Conservation (phyloP, 2,797 vertebrate genomes). For the Enteromius unitaeniatus region DNA sequence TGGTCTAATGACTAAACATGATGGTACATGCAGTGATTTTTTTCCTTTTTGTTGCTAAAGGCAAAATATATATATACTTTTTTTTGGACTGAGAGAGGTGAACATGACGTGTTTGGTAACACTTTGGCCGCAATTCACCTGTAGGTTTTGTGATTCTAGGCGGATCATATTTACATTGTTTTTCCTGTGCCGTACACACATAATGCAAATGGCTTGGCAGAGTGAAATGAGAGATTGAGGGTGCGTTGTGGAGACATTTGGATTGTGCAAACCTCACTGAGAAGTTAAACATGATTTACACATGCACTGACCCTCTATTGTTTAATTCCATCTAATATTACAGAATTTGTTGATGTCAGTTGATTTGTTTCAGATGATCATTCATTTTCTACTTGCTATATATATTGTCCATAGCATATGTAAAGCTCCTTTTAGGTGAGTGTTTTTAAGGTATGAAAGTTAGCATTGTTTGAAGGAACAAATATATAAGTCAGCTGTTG, state of each 20-base stretch:
- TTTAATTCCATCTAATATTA: constrained; percentile 20
- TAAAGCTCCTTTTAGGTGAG: neutral
- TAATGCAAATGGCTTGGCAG: constrained; percentile 37
- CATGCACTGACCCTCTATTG: neutral
- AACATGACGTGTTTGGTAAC: constrained; percentile 52
- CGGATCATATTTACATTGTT: constrained; percentile 42
- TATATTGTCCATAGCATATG: neutral
- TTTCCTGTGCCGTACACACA: constrained; percentile 30
- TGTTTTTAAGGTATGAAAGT: neutral
- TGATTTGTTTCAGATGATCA: neutral
- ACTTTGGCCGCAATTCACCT: constrained; percentile 34
- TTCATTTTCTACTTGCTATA: neutral
- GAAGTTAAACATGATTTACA: constrained; percentile 20
- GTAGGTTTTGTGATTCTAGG: constrained; percentile 49
- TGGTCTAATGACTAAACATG: constrained; percentile 46
- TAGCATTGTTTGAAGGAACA: constrained; percentile 2
- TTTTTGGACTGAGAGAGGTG: constrained; percentile 61
- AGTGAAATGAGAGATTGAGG: constrained; percentile 35
- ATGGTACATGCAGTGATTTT: constrained; percentile 62
- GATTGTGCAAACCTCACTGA: constrained; percentile 9
- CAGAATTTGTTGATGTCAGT: neutral
- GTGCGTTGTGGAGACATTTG: constrained; percentile 13
- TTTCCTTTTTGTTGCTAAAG: constrained; percentile 14
- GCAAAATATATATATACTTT: constrained; percentile 18
- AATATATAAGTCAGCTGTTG: neutral